A percentile compares a stretch with the other conserved stretches of the same genome.
Evolutionary conservation across 1,140 invertebrate genomes (phyloP).

Genomic region (Eumeta japonica): DNA sequence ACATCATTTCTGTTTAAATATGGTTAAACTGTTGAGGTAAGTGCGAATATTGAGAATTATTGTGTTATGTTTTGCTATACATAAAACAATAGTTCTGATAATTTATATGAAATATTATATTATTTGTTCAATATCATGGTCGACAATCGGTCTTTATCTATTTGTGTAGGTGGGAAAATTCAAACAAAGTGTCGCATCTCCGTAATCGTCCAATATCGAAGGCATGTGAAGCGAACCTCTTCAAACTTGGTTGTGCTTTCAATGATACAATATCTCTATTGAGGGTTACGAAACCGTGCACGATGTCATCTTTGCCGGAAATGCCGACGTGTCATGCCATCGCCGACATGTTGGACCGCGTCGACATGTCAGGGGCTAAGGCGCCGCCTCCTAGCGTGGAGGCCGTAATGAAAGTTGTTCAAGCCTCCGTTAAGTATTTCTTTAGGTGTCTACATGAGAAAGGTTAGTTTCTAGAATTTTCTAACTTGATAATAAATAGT

Average conservation of each 20-base stretch:
- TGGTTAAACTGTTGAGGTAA: constrained; percentile 47
- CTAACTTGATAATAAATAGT: background rate
- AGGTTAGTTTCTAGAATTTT: constrained; percentile 58
- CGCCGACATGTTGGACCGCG: constrained; percentile 37
- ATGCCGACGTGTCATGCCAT: constrained; percentile 47
- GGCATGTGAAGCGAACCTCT: constrained; percentile 35
- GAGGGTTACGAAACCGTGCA: constrained; percentile 12
- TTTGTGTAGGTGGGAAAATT: constrained; percentile 41
- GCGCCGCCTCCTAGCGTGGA: constrained; percentile 39
- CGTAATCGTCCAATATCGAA: constrained; percentile 32
- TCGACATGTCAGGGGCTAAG: constrained; percentile 40
- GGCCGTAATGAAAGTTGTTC: constrained; percentile 63
- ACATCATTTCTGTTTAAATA: constrained; percentile 47
- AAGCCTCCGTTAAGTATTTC: constrained; percentile 72
- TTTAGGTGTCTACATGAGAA: constrained; percentile 69
- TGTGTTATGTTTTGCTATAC: constrained; percentile 2
- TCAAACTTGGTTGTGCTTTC: constrained; percentile 30
- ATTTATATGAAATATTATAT: no score
- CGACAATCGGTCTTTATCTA: background rate
- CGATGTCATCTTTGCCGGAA: constrained; percentile 17
- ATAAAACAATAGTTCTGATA: no score
- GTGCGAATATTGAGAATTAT: constrained; percentile 9
- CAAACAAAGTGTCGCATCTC: constrained; percentile 27
- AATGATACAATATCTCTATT: constrained; percentile 27
- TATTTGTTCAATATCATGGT: constrained; percentile 4